These are phyloP conservation scores for Drosophila phalerata DNA, from an alignment of 2,888 invertebrate genomes.

Conservation along the genomic window DNA sequence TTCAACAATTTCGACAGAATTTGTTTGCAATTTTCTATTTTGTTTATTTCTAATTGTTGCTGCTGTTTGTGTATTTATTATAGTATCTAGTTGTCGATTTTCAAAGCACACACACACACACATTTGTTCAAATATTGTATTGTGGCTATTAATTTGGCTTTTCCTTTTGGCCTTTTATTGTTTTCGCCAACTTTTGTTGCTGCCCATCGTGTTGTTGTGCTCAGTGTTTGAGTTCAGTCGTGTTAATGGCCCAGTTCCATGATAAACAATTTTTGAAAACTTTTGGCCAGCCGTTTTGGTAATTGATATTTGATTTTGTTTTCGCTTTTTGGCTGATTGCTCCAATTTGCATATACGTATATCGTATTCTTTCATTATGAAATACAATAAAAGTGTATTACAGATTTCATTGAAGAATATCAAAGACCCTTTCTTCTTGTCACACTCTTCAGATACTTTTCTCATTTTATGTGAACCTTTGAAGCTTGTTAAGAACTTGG, in stretches of 20 bases:
- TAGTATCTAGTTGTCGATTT: constrained; percentile 50
- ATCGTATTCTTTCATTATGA: not conserved
- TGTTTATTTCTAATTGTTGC: constrained; percentile 71
- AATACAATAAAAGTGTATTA: not conserved
- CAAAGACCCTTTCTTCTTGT: not conserved
- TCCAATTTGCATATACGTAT: not conserved
- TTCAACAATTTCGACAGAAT: constrained; percentile 30
- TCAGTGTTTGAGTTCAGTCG: constrained; percentile 20
- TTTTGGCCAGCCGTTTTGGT: constrained; percentile 50
- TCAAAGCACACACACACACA: constrained; percentile 28
- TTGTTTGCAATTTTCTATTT: constrained; percentile 57
- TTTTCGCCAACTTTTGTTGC: constrained; percentile 50
- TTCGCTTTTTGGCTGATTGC: not conserved
- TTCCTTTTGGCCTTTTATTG: constrained; percentile 44
- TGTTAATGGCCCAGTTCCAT: constrained; percentile 73
- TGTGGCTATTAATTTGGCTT: constrained; percentile 50
- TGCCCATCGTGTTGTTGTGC: constrained; percentile 9
- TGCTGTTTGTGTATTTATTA: constrained; percentile 38
- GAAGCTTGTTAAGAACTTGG: constrained; percentile 19
- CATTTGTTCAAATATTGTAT: constrained; percentile 12
- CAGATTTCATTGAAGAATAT: not conserved
- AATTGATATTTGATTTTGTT: constrained; percentile 29
- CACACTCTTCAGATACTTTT: constrained; percentile 2
- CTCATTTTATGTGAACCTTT: constrained; percentile 15
- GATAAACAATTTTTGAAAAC: constrained; percentile 66